Percentiles rank a stretch among this genome's conserved stretches.
Conservation (phyloP, 2,888 invertebrate genomes). For the Xanthia togata region DNA sequence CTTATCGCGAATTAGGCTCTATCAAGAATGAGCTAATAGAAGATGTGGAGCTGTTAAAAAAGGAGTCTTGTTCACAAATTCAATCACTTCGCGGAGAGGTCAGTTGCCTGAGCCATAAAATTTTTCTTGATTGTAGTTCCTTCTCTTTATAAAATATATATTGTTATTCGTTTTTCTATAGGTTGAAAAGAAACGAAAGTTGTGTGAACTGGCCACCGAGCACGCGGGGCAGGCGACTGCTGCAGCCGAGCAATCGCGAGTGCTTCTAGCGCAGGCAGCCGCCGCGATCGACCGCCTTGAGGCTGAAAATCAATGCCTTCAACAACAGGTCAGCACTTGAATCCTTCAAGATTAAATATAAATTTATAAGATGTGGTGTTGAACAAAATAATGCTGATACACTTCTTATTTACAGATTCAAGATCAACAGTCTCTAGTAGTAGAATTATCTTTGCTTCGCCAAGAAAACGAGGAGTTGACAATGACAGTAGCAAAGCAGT, state of each 20-base stretch:
- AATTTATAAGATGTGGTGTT: not conserved
- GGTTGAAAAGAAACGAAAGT: conserved; percentile 83
- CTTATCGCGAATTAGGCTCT: conserved; percentile 86
- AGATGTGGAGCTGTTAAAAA: conserved; percentile 86
- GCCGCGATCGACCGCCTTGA: conserved; percentile 82
- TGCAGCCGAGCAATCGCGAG: conserved; percentile 85
- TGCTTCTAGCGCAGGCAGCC: conserved; percentile 81
- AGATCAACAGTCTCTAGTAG: conserved; percentile 87
- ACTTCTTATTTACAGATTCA: conserved; percentile 80
- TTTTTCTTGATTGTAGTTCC: not conserved
- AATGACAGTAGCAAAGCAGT: conserved; percentile 85
- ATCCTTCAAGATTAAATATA: not conserved
- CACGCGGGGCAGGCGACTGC: conserved; percentile 84
- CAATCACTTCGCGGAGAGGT: conserved; percentile 85
- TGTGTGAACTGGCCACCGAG: conserved; percentile 82
- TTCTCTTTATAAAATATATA: not conserved
- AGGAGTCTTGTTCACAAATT: conserved; percentile 85
- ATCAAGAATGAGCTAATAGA: conserved; percentile 87
- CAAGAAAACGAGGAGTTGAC: conserved; percentile 88
- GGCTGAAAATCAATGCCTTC: conserved; percentile 80
- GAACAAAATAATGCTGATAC: conserved; percentile 21
- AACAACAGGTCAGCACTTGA: conserved; percentile 78
- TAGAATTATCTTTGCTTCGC: conserved; percentile 85
- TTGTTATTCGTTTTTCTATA: conserved; percentile 49
- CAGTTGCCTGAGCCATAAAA: conserved; percentile 39